Base-by-base conservation (phyloP, 2,888 invertebrate genomes). In the Drosophila putrida region DNA sequence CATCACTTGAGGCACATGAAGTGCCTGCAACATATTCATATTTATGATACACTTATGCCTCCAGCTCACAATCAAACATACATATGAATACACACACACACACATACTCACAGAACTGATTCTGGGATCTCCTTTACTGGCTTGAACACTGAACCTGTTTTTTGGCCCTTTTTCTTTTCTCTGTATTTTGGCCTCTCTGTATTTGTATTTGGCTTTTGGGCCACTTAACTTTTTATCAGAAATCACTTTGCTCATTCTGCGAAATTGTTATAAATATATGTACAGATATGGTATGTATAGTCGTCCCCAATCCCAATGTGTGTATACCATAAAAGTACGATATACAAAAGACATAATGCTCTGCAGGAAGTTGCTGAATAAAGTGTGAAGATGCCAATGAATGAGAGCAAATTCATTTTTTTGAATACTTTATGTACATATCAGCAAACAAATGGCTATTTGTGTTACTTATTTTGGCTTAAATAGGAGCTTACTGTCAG, bases 221-320 rank as follows among this genome's bases (percentile, higher is more conserved):
- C 83, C 88, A 83, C 82, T 88, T 88, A 82, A 82, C 70, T 87
- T 87, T 88, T 82, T 83, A 82, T 82, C 88, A 80, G 88, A 82
- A 87, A 87, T 79, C 83, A 86, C 78, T 88, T 88, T 70, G 66
- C 63, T 36, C 64, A 65, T 88, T 83, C 88, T 61, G 82, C 88
- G 82, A 83, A 83, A 72, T 88, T 82, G 68, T 60, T 61, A 76
- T 75, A 79, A 69, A 62, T 74, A 62, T 74, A 57, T 66, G 46
- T 66, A 55, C 9, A 38, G 13, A 44, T 60, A 36, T 36, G 13
- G 38, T 60, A 36, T 36, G 20, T 20, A 20, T 20, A 20, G 20
- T 20, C 20, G n/a, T n/a, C n/a, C n/a, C n/a, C n/a, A n/a, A n/a
- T n/a, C 20, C n/a, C 25, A 39, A 20, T 9, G 15, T 39, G 31